These are phyloP conservation scores for Limnephilus marmoratus DNA, from an alignment of 2,888 invertebrate genomes.

Conservation along the genomic window DNA sequence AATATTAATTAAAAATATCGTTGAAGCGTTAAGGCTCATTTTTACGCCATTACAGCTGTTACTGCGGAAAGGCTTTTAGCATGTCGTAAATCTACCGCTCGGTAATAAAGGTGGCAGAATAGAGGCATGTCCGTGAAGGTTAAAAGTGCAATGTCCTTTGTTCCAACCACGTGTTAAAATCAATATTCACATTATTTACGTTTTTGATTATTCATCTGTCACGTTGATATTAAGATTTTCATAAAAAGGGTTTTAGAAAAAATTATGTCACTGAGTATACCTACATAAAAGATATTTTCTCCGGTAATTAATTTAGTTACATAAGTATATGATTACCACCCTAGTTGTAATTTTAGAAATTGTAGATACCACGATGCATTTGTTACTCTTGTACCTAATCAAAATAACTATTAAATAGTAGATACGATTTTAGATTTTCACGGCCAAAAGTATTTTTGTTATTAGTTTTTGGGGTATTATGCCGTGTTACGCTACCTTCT, in stretches of 20 bases:
- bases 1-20: not conserved
- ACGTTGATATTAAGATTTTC: not conserved
- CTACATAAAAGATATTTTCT: not conserved
- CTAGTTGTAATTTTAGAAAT: not conserved
- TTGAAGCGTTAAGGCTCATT: not conserved
- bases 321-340: not conserved
- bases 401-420: not conserved
- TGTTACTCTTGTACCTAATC: not conserved
- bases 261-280: too few relatives aligned
- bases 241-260: not conserved
- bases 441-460: too few relatives aligned
- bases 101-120: not conserved
- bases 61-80: not conserved
- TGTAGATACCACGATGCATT: not conserved
- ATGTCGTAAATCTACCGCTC: not conserved
- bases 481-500: too few relatives aligned
- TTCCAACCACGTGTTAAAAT: not conserved
- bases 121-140: not conserved
- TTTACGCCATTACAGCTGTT: not conserved
- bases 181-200: not conserved
- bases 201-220: not conserved
- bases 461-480: too few relatives aligned
- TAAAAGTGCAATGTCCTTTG: slow-evolving; percentile 19
- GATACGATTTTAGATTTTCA: too few relatives aligned
- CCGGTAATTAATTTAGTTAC: not conserved